Conservation (phyloP, 2,113 vertebrate species). For the Pterocles orientalis region DNA sequence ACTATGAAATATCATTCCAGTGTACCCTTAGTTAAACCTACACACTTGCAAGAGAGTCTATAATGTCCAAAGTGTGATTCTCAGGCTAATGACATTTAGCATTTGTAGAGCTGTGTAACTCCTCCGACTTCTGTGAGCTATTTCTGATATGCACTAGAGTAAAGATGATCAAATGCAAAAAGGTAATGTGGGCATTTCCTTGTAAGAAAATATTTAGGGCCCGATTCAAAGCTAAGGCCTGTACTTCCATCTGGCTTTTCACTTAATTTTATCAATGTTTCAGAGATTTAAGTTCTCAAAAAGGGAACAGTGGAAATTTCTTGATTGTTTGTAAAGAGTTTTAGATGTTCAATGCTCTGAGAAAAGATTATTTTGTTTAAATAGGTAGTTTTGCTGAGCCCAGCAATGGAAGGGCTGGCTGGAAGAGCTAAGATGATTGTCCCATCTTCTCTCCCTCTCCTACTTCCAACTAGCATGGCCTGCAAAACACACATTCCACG, state of each 20-base stretch:
- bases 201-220: background rate
- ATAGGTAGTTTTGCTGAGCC: background rate
- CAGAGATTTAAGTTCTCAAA: background rate
- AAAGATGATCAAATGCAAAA: background rate
- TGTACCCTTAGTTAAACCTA: background rate
- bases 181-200: background rate
- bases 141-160: background rate
- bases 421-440: background rate
- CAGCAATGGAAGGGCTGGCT: background rate
- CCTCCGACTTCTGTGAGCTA: background rate
- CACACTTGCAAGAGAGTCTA: background rate
- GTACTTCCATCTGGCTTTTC: background rate
- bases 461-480: background rate
- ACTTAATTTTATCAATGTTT: background rate
- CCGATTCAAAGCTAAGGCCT: background rate
- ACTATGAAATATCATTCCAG: conserved; percentile 50
- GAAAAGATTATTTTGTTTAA: background rate
- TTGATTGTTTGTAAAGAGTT: background rate
- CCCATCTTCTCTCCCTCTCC: background rate
- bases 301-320: background rate
- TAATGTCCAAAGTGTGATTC: background rate
- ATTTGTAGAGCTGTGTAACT: background rate
- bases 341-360: background rate
- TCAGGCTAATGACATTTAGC: background rate
- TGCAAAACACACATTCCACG: background rate